A percentile compares a stretch with the other conserved stretches of the same genome.
phyloP scores from a whole-genome alignment of 2,113 vertebrate species.

The Oxygymnocypris stewartii region DNA sequence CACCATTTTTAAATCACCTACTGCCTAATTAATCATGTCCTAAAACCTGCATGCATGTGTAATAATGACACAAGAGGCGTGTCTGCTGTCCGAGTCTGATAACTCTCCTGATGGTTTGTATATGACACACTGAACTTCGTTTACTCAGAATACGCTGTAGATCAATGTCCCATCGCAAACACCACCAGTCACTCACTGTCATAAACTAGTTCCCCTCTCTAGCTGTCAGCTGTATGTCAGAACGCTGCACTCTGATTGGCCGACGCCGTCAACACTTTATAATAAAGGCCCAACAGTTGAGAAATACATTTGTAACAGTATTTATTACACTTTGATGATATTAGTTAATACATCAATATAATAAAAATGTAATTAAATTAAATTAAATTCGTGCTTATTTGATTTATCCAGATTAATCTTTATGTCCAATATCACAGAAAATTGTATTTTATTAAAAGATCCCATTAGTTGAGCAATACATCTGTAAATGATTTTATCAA shows the following conservation, averaged over 20 bases:
- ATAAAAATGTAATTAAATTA: no score
- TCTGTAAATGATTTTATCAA: neutral
- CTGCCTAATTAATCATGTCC: neutral
- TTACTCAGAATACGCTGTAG: neutral
- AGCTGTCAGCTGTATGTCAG: neutral
- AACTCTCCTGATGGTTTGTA: neutral
- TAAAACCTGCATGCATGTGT: neutral
- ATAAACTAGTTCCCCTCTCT: neutral
- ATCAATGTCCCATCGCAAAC: neutral
- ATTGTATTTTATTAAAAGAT: no score
- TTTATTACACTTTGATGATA: no score
- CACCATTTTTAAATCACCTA: neutral
- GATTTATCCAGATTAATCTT: no score
- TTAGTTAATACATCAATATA: neutral
- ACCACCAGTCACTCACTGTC: neutral
- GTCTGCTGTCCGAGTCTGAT: no score
- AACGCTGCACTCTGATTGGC: neutral
- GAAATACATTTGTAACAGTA: neutral
- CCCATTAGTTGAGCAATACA: neutral
- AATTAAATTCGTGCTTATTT: no score
- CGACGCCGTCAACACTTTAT: neutral
- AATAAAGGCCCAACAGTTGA: no score
- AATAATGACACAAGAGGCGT: neutral
- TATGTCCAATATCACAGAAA: no score
- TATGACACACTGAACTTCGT: no score